phyloP scores from a whole-genome alignment of 2,888 invertebrate species.

The Papilio gigon region DNA sequence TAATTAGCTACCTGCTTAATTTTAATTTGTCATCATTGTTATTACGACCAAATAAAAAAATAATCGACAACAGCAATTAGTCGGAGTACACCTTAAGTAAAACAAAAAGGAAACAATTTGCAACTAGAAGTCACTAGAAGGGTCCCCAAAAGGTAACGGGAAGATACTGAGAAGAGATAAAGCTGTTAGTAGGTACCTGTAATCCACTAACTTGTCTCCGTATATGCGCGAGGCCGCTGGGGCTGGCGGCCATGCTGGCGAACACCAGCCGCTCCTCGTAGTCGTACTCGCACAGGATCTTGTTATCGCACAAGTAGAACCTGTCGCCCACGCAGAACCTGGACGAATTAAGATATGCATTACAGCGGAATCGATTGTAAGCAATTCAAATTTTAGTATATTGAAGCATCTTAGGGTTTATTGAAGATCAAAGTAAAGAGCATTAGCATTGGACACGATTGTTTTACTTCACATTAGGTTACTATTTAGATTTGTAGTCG shows the following conservation, averaged over 20 bases:
- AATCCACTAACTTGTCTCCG: constrained; percentile 90
- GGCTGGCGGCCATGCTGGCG: constrained; percentile 93
- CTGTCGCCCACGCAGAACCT: constrained; percentile 98
- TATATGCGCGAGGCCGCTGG: constrained; percentile 92
- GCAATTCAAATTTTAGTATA: too few relatives aligned
- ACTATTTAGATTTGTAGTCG: too few relatives aligned
- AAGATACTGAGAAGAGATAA: constrained; percentile 42
- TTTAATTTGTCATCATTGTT: neutral
- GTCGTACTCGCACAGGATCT: constrained; percentile 96
- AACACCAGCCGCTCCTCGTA: constrained; percentile 96
- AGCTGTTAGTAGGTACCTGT: constrained; percentile 68
- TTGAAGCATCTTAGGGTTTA: too few relatives aligned
- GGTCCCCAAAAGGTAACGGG: neutral
- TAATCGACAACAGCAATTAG: neutral
- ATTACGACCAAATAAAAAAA: too few relatives aligned
- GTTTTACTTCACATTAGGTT: too few relatives aligned
- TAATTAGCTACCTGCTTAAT: too few relatives aligned
- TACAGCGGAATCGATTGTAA: constrained; percentile 13
- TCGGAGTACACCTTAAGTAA: neutral
- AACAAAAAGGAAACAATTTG: too few relatives aligned
- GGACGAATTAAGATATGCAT: constrained; percentile 50
- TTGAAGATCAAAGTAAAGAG: too few relatives aligned
- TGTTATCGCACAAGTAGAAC: constrained; percentile 96
- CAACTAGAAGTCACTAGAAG: too few relatives aligned
- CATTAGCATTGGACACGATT: too few relatives aligned